A percentile compares a stretch with the other conserved stretches of the same genome.
phyloP scores from a whole-genome alignment of 2,888 invertebrate species.

The Nemapogon koenigi region DNA sequence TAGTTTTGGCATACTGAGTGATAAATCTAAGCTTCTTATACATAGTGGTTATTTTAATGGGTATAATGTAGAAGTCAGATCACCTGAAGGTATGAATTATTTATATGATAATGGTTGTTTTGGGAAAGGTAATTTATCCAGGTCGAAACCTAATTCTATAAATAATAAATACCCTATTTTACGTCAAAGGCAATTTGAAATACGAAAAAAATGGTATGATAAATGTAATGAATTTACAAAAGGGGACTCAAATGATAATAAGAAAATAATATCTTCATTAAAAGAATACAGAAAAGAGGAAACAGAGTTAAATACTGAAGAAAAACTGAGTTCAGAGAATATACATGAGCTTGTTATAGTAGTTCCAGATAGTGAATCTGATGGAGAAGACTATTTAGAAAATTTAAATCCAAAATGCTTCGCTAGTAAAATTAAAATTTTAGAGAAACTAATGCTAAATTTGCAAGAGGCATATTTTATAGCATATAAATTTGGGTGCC shows the following conservation, averaged over 20 bases:
- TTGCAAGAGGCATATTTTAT: slow-evolving; percentile 83
- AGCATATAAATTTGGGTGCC: slow-evolving; percentile 68
- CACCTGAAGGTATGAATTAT: slow-evolving; percentile 63
- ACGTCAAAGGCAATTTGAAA: slow-evolving; percentile 66
- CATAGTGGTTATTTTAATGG: slow-evolving; percentile 73
- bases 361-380: slow-evolving; percentile 71
- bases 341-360: slow-evolving; percentile 59
- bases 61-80: slow-evolving; percentile 68
- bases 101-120: slow-evolving; percentile 77
- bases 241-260: slow-evolving; percentile 16
- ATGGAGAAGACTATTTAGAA: slow-evolving; percentile 67
- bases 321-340: too few relatives aligned
- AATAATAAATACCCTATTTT: slow-evolving; percentile 53
- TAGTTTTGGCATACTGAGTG: too few relatives aligned
- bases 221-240: slow-evolving; percentile 30
- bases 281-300: too few relatives aligned
- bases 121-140: slow-evolving; percentile 75
- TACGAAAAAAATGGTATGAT: slow-evolving; percentile 63
- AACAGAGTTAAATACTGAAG: too few relatives aligned
- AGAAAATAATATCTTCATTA: too few relatives aligned
- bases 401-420: slow-evolving; percentile 67
- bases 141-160: slow-evolving; percentile 54
- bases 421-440: slow-evolving; percentile 61
- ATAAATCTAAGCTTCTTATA: too few relatives aligned
- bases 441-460: slow-evolving; percentile 71